Conservation (phyloP, 2,888 invertebrate genomes). For the Acanthosepion pharaonis region DNA sequence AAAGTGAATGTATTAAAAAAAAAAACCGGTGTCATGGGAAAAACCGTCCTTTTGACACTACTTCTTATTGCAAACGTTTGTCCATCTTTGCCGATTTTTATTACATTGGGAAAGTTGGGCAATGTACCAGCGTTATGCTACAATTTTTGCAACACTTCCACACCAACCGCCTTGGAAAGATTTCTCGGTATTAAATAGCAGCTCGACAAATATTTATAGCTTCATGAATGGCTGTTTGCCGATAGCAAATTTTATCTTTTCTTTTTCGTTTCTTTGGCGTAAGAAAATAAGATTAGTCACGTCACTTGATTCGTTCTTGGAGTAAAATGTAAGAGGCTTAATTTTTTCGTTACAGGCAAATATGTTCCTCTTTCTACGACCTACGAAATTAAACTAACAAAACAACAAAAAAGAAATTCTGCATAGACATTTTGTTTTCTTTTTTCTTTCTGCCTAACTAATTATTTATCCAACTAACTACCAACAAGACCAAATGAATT, state of each 20-base stretch:
- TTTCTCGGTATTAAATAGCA: background rate
- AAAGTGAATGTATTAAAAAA: no score
- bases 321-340: background rate
- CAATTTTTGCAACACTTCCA: background rate
- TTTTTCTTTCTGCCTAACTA: no score
- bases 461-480: no score
- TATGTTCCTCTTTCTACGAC: background rate
- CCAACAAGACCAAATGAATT: background rate
- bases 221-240: background rate
- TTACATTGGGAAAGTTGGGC: no score
- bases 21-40: no score
- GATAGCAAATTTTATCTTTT: background rate
- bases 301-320: background rate
- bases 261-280: background rate
- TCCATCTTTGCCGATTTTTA: no score
- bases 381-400: background rate
- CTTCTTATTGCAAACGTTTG: no score
- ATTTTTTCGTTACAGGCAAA: background rate
- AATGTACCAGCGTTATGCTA: no score
- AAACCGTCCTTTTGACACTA: no score
- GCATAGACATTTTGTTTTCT: no score
- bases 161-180: background rate
- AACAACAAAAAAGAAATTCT: no score
- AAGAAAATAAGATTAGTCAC: background rate
- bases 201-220: background rate